phyloP scores from a whole-genome alignment of 2,888 invertebrate species.

The Andricus quercusramuli region DNA sequence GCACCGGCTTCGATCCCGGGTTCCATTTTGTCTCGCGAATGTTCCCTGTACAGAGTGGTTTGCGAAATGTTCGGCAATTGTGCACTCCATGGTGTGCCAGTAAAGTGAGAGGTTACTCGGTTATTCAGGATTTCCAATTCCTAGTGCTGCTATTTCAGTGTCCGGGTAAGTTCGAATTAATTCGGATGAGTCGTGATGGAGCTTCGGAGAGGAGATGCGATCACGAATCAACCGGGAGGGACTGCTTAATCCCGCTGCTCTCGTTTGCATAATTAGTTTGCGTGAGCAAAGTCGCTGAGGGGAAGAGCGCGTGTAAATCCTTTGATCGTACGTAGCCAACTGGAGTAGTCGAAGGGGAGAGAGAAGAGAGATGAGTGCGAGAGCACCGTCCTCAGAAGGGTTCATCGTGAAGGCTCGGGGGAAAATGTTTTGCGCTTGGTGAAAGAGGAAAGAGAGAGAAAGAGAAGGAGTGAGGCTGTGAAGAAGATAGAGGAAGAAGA shows the following conservation, averaged over 20 bases:
- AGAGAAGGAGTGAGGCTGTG: constrained; percentile 25
- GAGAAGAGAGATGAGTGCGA: constrained; percentile 48
- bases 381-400: constrained; percentile 48
- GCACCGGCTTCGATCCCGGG: constrained; percentile 4
- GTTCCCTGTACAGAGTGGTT: not conserved
- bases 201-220: constrained; percentile 28
- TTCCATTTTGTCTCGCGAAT: constrained; percentile 39
- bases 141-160: not conserved
- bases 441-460: constrained; percentile 26
- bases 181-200: constrained; percentile 10
- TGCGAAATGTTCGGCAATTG: constrained; percentile 26
- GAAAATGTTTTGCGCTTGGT: constrained; percentile 40
- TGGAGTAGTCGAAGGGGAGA: constrained; percentile 1
- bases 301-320: constrained; percentile 9
- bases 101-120: constrained; percentile 10
- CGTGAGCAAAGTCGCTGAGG: constrained; percentile 47
- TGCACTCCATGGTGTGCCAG: constrained; percentile 8
- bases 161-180: not conserved
- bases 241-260: constrained; percentile 64
- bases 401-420: constrained; percentile 41
- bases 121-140: not conserved
- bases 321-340: constrained; percentile 30
- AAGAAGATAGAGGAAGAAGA: constrained; percentile 26
- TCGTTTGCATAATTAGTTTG: constrained; percentile 64
- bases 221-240: constrained; percentile 38